phyloP scores from a whole-genome alignment of 2,888 invertebrate species.

The Blastobasis adustella region DNA sequence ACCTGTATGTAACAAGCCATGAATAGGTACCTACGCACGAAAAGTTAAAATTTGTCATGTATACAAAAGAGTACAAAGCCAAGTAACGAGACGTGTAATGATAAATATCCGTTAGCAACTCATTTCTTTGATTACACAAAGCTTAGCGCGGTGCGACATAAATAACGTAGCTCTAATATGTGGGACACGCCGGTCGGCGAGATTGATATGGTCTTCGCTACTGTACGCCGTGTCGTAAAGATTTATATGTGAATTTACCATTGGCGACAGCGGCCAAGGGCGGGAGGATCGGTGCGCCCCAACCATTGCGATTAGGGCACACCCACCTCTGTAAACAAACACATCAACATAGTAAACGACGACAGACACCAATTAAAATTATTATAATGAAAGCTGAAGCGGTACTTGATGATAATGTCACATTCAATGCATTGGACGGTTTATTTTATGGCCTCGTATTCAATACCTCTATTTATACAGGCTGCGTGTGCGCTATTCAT shows the following conservation, averaged over 20 bases:
- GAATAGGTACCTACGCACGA: too few species aligned
- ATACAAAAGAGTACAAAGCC: too few species aligned
- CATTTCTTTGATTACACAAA: not conserved
- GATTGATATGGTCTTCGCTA: not conserved
- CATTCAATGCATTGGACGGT: not conserved
- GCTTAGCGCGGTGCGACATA: not conserved
- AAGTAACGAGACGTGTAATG: too few species aligned
- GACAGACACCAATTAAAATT: too few species aligned
- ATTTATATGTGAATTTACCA: slow-evolving; percentile 27
- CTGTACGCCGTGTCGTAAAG: too few species aligned
- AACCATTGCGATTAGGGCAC: slow-evolving; percentile 42
- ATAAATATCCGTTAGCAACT: too few species aligned
- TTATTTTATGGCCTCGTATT: not conserved
- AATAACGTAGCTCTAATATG: slow-evolving; percentile 23
- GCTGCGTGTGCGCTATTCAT: not conserved
- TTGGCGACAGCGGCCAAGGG: slow-evolving; percentile 39
- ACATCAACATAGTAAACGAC: not conserved
- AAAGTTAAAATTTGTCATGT: too few species aligned
- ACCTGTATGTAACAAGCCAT: too few species aligned
- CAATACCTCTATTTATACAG: not conserved
- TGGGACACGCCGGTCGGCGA: slow-evolving; percentile 13
- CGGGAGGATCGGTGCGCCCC: slow-evolving; percentile 39
- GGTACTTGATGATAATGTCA: not conserved
- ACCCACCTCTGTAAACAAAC: slow-evolving; percentile 44
- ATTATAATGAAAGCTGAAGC: too few species aligned